Evolutionary conservation across 1,140 invertebrate species (phyloP), one percentile per base, ranked within the genome.

Genomic region (Varroa destructor): DNA sequence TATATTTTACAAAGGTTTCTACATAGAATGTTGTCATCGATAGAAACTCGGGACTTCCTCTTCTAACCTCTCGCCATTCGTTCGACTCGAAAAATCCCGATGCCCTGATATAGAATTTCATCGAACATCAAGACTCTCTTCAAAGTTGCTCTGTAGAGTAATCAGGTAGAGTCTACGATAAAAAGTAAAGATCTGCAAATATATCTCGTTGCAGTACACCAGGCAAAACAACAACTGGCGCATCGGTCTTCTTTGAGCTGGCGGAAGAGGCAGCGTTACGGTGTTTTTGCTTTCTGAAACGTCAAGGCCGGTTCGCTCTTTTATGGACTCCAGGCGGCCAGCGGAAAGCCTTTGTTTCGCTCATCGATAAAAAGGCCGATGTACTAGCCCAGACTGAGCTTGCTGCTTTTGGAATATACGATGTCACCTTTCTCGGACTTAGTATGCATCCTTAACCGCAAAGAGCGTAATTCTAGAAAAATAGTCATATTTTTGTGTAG

Each of bases 241-340:
- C 61, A 4, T 67, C 61, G 5, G 61, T 67, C 10, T 67, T 67
- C 61, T 43, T 67, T 37, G 61, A 67, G 4, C 61, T 67, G 40
- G 1, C 61, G 8, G 46, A 67, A 67, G 61, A 37, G 40, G 12
- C 61, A 40, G 40, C 40, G 37, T 14, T 67, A 12, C 12, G 40
- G 14, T n/a, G 12, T 36, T 67, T 67, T 37, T 43, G 40, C 2
- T 67, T 67, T 46, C 14, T 43, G 40, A 67, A 8, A 8, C 46
- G 46, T 51, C 46, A 67, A 40, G 61, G 61, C 12, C 61, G 61
- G 40, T 67, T 67, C 61, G 40, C 46, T 37, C 10, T 67, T n/a
- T 2, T 67, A 37, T 67, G 61, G 61, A 67, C 61, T 3, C 10
- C 36, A 1, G 61, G 46, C 46, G 40, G 40, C 12, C 61, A 67